These are phyloP conservation scores for Gobio gobio DNA, from an alignment of 2,113 vertebrate species.

Conservation along the genomic window DNA sequence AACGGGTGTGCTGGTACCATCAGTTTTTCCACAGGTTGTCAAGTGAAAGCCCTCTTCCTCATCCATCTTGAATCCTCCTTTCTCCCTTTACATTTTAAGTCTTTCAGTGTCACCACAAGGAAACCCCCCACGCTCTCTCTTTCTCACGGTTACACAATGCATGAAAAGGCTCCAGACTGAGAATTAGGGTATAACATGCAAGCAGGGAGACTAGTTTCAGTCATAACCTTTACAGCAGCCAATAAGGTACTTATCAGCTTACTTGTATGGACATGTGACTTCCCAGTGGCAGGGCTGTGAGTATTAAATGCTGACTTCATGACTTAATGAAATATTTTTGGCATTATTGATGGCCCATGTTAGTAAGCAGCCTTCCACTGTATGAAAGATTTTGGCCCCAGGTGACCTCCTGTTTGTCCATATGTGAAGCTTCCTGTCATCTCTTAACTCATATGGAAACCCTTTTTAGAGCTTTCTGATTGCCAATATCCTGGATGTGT, in stretches of 20 bases:
- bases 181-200: constrained; percentile 59
- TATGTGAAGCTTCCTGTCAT: constrained; percentile 46
- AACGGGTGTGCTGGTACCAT: constrained; percentile 46
- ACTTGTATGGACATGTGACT: constrained; percentile 44
- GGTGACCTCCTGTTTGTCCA: constrained; percentile 33
- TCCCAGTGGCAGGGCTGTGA: neutral
- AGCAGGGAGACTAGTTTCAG: constrained; percentile 51
- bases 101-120: constrained; percentile 11
- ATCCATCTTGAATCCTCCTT: constrained; percentile 42
- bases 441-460: constrained; percentile 58
- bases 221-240: constrained; percentile 57
- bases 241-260: constrained; percentile 63
- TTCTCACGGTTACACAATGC: neutral
- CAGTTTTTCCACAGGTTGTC: constrained; percentile 45
- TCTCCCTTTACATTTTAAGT: constrained; percentile 38
- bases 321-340: constrained; percentile 3
- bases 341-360: neutral
- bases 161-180: neutral
- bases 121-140: neutral
- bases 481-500: constrained; percentile 65
- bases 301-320: constrained; percentile 16
- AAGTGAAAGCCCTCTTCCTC: constrained; percentile 43
- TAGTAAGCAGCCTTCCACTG: neutral
- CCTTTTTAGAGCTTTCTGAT: constrained; percentile 59
- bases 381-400: constrained; percentile 26